Base-by-base conservation (phyloP, 2,113 vertebrate genomes). In the Podarcis muralis region DNA sequence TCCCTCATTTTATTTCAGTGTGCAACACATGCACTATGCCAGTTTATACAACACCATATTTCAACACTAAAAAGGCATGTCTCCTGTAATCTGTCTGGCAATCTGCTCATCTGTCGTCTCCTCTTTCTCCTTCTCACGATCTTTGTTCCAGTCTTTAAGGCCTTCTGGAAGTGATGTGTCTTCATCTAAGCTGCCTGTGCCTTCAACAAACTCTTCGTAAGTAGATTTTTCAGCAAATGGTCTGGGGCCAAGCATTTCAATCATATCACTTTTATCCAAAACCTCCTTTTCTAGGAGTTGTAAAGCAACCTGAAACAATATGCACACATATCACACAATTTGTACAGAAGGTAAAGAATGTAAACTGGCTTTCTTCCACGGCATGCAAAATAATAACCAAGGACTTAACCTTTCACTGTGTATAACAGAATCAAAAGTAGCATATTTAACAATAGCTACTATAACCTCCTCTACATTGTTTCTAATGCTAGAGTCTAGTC, bases 121-220 rank as follows among this genome's bases (percentile, higher is more conserved):
- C 82, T 98, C 98, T 6, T 97, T 97, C 72, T 98, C 97, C 37
- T 95, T 97, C 66, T 97, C 95, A 69, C 97, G 93, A n/a, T 99
- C 98, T 93, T 96, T 98, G 96, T 99, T 99, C 99, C 99, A 99
- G 97, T 99, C 98, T 96, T 98, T 99, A 88, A 99, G 97, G 81
- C 99, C 99, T 91, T 98, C 98, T 0, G 99, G 99, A 81, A 99
- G 97, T 0, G 98, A 96, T 0, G 99, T 99, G 95, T 99, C 99
- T 92, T 99, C 99, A 1, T 99, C 99, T 93, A 98, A 91, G 20
- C 98, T 97, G 5, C 99, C 99, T 0, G 99, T 99, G 68, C 99
- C 99, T 95, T 99, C 99, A 77, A 99, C 99, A 93, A 99, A 98
- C 35, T 99, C 99, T 94, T 99, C 99, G 0, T 99, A 99, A 0